phyloP scores from a whole-genome alignment of 2,888 invertebrate species.

The Drosophila multiciliata region DNA sequence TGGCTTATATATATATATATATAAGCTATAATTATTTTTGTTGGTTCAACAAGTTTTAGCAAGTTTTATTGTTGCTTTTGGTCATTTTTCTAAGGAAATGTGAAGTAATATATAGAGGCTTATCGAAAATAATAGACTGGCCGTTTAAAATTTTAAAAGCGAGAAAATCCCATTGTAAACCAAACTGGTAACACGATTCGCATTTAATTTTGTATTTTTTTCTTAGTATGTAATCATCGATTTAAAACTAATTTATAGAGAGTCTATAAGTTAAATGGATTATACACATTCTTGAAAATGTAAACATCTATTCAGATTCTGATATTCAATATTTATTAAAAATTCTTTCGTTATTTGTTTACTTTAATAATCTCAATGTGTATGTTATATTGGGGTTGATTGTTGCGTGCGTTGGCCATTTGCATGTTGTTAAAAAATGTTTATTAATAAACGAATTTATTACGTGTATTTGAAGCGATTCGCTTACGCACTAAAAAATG shows the following conservation, averaged over 20 bases:
- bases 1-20: too few species aligned
- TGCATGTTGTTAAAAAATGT: slow-evolving; percentile 49
- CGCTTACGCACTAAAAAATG: slow-evolving; percentile 68
- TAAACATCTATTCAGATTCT: background rate
- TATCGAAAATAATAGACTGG: background rate
- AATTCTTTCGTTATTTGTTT: background rate
- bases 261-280: background rate
- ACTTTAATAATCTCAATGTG: background rate
- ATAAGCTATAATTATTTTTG: background rate
- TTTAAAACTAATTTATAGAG: background rate
- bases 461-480: slow-evolving; percentile 53
- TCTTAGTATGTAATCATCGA: background rate
- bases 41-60: slow-evolving; percentile 18
- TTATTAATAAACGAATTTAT: slow-evolving; percentile 36
- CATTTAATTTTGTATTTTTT: too few species aligned
- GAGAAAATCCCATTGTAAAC: background rate
- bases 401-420: slow-evolving; percentile 58
- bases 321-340: background rate
- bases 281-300: background rate
- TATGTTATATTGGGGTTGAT: slow-evolving; percentile 4
- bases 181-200: background rate
- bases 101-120: background rate
- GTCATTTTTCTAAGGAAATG: slow-evolving; percentile 1
- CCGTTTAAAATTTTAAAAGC: background rate
- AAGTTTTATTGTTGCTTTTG: slow-evolving; percentile 12